Evolutionary conservation across 2,113 vertebrate species (phyloP).

Genomic region (Salminus brasiliensis): DNA sequence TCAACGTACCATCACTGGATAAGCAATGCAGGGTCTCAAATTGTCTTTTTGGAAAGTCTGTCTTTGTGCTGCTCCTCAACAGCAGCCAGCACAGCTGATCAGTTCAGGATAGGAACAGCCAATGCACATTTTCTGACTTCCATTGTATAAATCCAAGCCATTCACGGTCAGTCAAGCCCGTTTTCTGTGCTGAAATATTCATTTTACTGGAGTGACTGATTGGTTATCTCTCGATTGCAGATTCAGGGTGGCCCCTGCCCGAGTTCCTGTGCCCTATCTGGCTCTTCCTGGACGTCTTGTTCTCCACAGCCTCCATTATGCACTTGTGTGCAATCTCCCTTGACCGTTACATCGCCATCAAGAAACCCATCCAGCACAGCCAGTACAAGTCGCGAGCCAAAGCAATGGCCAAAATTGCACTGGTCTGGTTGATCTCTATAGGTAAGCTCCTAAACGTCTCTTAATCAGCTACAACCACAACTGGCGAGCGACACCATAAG

Average conservation of each 20-base stretch:
- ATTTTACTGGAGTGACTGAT: not conserved
- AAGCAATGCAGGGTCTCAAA: no score
- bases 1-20: no score
- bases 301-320: constrained; percentile 98
- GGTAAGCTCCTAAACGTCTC: constrained; percentile 70
- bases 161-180: constrained; percentile 24
- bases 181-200: not conserved
- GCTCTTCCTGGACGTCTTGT: constrained; percentile 98
- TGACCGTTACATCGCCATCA: constrained; percentile 96
- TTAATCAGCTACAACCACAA: not conserved
- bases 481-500: not conserved
- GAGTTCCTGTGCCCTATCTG: constrained; percentile 90
- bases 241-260: constrained; percentile 91
- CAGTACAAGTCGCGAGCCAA: constrained; percentile 94
- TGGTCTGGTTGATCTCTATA: constrained; percentile 97
- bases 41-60: no score
- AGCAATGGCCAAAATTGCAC: constrained; percentile 88
- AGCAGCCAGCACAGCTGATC: no score
- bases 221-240: constrained; percentile 72
- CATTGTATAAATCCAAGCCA: constrained; percentile 29
- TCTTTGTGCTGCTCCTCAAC: no score
- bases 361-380: constrained; percentile 96
- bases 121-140: no score
- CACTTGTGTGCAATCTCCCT: constrained; percentile 98
- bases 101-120: no score